Conservation (phyloP, 2,113 vertebrate genomes). For the Emberiza fucata region DNA sequence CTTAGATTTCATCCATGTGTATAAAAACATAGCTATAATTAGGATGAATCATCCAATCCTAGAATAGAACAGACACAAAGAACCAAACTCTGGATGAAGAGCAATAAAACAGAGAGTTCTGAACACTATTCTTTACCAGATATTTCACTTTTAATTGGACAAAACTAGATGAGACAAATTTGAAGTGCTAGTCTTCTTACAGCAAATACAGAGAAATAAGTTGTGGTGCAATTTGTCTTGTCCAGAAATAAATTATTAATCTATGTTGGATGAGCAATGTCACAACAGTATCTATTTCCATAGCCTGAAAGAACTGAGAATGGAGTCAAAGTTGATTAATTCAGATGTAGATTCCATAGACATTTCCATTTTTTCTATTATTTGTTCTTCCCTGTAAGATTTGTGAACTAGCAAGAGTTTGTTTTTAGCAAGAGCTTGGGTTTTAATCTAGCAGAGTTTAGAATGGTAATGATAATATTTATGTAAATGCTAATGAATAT, state of each 20-base stretch:
- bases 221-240: not conserved
- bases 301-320: not conserved
- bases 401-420: not conserved
- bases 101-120: not conserved
- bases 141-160: not conserved
- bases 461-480: not conserved
- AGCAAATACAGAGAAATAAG: not conserved
- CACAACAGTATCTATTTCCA: not conserved
- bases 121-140: not conserved
- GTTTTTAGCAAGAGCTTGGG: not conserved
- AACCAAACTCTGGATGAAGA: not conserved
- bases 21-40: not conserved
- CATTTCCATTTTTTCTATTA: not conserved
- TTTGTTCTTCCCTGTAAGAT: not conserved
- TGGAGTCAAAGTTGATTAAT: not conserved
- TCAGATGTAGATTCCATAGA: not conserved
- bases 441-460: not conserved
- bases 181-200: not conserved
- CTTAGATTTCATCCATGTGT: not conserved
- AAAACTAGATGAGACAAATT: not conserved
- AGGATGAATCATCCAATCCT: not conserved
- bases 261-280: not conserved
- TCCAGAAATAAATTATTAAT: not conserved
- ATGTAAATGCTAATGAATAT: not conserved
- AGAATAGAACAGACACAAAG: not conserved